Evolutionary conservation across 2,888 invertebrate species (phyloP).

Genomic region (Antheraea yamamai): DNA sequence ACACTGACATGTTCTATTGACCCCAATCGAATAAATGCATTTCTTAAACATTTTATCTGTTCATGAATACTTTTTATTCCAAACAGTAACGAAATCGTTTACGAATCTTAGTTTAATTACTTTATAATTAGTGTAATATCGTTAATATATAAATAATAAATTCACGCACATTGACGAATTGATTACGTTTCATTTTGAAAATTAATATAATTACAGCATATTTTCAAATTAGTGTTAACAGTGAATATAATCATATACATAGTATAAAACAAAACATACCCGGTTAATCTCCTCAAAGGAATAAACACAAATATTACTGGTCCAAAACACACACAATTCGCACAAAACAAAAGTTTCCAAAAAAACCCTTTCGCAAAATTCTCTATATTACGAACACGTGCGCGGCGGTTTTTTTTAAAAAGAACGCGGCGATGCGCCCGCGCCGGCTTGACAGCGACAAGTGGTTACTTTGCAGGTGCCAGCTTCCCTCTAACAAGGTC

Average conservation of each 20-base stretch:
- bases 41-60: not conserved
- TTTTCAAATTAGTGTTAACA: not conserved
- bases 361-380: slow-evolving; percentile 28
- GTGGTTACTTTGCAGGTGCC: slow-evolving; percentile 76
- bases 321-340: slow-evolving; percentile 66
- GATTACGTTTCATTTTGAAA: not conserved
- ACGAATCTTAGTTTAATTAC: not conserved
- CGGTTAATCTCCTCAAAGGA: slow-evolving; percentile 50
- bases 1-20: slow-evolving; percentile 12
- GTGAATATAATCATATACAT: not conserved
- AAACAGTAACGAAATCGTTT: not conserved
- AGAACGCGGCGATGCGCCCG: slow-evolving; percentile 72
- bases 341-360: slow-evolving; percentile 59
- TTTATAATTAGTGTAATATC: no score
- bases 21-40: not conserved
- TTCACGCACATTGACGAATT: not conserved
- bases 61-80: not conserved
- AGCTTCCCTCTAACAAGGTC: slow-evolving; percentile 81
- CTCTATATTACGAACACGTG: slow-evolving; percentile 53
- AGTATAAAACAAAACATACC: slow-evolving; percentile 46
- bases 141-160: not conserved
- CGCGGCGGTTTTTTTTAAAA: slow-evolving; percentile 49
- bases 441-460: slow-evolving; percentile 71
- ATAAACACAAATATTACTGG: slow-evolving; percentile 48
- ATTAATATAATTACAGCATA: not conserved